Base-by-base conservation (phyloP, 2,797 vertebrate species). In the Picus viridis region DNA sequence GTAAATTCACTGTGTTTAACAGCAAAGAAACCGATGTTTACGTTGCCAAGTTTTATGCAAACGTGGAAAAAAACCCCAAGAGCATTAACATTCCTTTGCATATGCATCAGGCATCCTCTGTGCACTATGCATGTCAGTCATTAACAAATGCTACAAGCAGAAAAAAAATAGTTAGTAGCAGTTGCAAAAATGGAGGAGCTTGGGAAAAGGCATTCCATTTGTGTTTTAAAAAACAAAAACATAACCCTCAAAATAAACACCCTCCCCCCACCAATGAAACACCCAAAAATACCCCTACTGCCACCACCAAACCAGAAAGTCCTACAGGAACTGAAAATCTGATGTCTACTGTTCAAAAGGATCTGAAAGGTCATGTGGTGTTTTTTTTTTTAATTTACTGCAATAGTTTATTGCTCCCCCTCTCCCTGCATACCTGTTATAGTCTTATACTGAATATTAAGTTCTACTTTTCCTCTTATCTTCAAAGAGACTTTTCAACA, bases 401-500 rank as follows among this genome's bases (percentile, higher is more conserved):
- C 56, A 69, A 54, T 41, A 92, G 58, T 80, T 88, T 92, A 88
- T 90, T 97, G 90, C 83, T 95, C 59, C 43, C 67, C 80, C 82
- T 75, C 68, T 86, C 26, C 36, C 36, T 80, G 22, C 53, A 77
- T 6, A 90, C 29, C 59, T 69, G 56, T 84, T 83, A 68, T 15
- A 62, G 19, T 49, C 59, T 76, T 90, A 85, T 10, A 92, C 45
- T 36, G 56, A 91, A 57, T 79, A 75, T 96, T 99, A 99, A 94
- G 99, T 99, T 97, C 98, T 98, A n/a, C 97, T 98, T 98, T 98
- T 99, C 96, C 98, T 98, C 93, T 98, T 99, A 96, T 99, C 99
- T 49, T 99, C 98, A 93, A 99, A 99, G 67, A 99, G 98, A 78
- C 98, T 99, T 96, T 98, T 99, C 79, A 99, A 96, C 90, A 99